Evolutionary conservation across 2,888 invertebrate genomes (phyloP), one percentile per base, ranked within the genome.

Genomic region (Torymus auratus): DNA sequence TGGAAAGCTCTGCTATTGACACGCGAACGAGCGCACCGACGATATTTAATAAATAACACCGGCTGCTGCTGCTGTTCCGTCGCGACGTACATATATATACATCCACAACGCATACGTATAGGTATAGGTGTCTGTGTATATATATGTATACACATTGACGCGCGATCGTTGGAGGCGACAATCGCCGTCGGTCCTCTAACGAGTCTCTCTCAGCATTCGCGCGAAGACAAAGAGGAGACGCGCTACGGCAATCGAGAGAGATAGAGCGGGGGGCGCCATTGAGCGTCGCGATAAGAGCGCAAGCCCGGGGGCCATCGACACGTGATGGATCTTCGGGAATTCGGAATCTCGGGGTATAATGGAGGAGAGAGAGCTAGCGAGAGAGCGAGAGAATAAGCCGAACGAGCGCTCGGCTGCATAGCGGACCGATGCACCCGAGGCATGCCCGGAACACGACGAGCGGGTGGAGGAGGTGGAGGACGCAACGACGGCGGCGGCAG

Each of bases 1-100:
- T 89, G 89, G 88, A 89, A 87, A 87, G 85, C 85, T 84, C 87
- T 90, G 90, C 86, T 87, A 88, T 88, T 89, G 90, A 90, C 89
- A 88, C 87, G 85, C 86, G 83, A 85, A 86, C 87, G 87, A 13
- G 53, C 14, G 23, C 14, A 52, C 13, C 61, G 65, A n/a, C 62
- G 53, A 70, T 70, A 68, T 79, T 74, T 79, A 79, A 79, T 79
- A 74, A 79, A 79, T 64, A 73, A 68, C 65, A 14, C 50, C 14
- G 23, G 56, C 28, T 55, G 61, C 20, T 23, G n/a, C 12, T n/a
- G 23, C 15, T 28, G 55, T 10, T 14, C 7, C 55, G 20, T 20
- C 20, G 20, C 55, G 64, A 0, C 64, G 55, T 2, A 52, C 2
- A 3, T n/a, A 13, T 61, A 14, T 20, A n/a, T 70, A 17, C 50